phyloP scores from a whole-genome alignment of 2,797 vertebrate genomes.

The Borostomias antarcticus region DNA sequence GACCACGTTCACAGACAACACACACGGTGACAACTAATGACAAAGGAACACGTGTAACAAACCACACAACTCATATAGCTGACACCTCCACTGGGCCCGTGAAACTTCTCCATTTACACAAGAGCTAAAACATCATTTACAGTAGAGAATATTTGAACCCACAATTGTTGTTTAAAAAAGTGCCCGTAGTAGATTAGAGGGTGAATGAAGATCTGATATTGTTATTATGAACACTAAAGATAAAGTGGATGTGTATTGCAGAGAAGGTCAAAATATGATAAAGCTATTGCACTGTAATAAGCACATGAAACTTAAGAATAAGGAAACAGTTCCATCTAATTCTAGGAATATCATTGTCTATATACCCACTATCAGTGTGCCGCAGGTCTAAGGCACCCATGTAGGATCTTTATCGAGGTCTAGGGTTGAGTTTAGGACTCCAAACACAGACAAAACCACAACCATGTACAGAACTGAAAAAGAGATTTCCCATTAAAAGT shows the following conservation, averaged over 20 bases:
- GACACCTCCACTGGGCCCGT: conserved; percentile 38
- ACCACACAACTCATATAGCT: conserved; percentile 40
- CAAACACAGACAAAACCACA: conserved; percentile 30
- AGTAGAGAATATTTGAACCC: conserved; percentile 50
- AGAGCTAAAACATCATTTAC: conserved; percentile 51
- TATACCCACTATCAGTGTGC: conserved; percentile 32
- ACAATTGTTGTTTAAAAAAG: conserved; percentile 55
- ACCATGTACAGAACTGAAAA: conserved; percentile 36
- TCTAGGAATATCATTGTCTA: conserved; percentile 3
- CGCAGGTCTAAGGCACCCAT: conserved; percentile 46
- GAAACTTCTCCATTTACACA: conserved; percentile 52
- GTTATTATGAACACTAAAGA: conserved; percentile 34
- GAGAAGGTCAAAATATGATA: conserved; percentile 27
- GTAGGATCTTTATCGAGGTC: conserved; percentile 27
- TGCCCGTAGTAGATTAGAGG: conserved; percentile 44
- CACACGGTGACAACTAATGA: conserved; percentile 53
- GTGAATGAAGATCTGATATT: conserved; percentile 35
- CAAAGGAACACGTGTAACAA: conserved; percentile 44
- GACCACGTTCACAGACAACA: conserved; percentile 67
- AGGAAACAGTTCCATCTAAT: conserved; percentile 30
- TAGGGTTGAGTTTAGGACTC: conserved; percentile 14
- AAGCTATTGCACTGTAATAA: conserved; percentile 44
- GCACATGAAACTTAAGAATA: conserved; percentile 32
- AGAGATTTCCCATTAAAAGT: conserved; percentile 6
- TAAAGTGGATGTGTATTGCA: conserved; percentile 37